phyloP scores from a whole-genome alignment of 1,140 invertebrate genomes.

The Archivesica marissinica region DNA sequence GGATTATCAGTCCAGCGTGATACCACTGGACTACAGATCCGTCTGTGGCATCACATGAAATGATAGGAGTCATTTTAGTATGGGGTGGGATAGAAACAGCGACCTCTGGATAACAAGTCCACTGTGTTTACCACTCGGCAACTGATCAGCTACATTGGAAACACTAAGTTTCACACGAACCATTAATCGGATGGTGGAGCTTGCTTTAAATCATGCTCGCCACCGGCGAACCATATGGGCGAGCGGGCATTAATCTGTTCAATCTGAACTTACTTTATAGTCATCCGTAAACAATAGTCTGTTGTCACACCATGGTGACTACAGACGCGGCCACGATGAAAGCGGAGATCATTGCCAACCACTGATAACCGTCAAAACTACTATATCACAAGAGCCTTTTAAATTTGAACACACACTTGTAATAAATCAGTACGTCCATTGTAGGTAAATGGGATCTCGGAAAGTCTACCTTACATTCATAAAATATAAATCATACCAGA shows the following conservation, averaged over 20 bases:
- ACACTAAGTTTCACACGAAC: too few relatives aligned
- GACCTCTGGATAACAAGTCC: too few relatives aligned
- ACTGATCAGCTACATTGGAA: too few relatives aligned
- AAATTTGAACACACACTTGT: conserved; percentile 48
- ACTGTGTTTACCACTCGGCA: too few relatives aligned
- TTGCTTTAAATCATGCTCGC: too few relatives aligned
- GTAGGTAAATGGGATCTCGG: conserved; percentile 53
- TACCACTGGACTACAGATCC: too few relatives aligned
- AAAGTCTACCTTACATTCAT: conserved; percentile 33
- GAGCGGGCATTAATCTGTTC: conserved; percentile 27
- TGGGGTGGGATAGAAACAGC: too few relatives aligned
- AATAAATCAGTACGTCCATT: conserved; percentile 44
- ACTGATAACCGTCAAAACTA: conserved; percentile 27
- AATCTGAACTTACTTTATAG: conserved; percentile 17
- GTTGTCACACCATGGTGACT: background rate
- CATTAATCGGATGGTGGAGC: too few relatives aligned
- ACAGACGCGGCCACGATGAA: conserved; percentile 4
- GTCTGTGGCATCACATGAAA: too few relatives aligned
- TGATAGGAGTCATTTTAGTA: too few relatives aligned
- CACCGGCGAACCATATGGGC: too few relatives aligned
- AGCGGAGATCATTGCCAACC: background rate
- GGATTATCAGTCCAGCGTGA: too few relatives aligned
- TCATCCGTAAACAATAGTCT: background rate
- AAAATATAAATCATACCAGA: conserved; percentile 43
- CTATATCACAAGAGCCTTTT: conserved; percentile 44